These are phyloP conservation scores for Rutilus rutilus DNA, from an alignment of 2,113 vertebrate species.

Conservation along the genomic window DNA sequence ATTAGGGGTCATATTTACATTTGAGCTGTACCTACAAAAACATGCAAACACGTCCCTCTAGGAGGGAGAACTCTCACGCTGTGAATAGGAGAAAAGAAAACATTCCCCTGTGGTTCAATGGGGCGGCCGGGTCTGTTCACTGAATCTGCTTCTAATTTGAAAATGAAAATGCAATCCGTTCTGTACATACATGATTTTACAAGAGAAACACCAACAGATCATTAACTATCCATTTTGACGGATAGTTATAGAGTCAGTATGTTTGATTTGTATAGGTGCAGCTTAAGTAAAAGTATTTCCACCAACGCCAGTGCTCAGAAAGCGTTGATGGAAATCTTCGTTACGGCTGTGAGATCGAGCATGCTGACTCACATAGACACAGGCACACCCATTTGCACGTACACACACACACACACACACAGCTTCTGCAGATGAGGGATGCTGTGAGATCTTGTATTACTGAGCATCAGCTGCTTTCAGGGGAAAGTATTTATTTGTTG, in stretches of 20 bases:
- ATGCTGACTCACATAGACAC: background rate
- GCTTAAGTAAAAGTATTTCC: slow-evolving; percentile 12
- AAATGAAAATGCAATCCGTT: slow-evolving; percentile 28
- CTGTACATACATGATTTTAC: slow-evolving; percentile 1
- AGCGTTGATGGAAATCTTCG: slow-evolving; percentile 2
- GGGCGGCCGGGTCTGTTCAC: slow-evolving; percentile 44
- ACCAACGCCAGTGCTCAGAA: background rate
- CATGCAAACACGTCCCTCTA: slow-evolving; percentile 66
- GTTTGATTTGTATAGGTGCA: background rate
- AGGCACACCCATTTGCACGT: background rate
- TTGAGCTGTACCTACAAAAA: slow-evolving; percentile 67
- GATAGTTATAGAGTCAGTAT: background rate
- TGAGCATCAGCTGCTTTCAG: slow-evolving; percentile 26
- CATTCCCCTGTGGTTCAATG: slow-evolving; percentile 46
- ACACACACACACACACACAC: slow-evolving; percentile 13
- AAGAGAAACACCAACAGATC: background rate
- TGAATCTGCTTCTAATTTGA: slow-evolving; percentile 41
- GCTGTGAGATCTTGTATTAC: slow-evolving; percentile 32
- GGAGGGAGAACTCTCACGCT: slow-evolving; percentile 59
- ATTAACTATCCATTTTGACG: slow-evolving; percentile 12
- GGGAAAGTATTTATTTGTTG: slow-evolving; percentile 54
- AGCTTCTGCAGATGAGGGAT: slow-evolving; percentile 35
- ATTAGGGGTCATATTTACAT: slow-evolving; percentile 66
- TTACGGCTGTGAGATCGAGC: background rate
- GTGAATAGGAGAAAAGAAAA: slow-evolving; percentile 54